A percentile compares a stretch with the other conserved stretches of the same genome.
phyloP scores from a whole-genome alignment of 2,888 invertebrate genomes.

The Spisula solida region DNA sequence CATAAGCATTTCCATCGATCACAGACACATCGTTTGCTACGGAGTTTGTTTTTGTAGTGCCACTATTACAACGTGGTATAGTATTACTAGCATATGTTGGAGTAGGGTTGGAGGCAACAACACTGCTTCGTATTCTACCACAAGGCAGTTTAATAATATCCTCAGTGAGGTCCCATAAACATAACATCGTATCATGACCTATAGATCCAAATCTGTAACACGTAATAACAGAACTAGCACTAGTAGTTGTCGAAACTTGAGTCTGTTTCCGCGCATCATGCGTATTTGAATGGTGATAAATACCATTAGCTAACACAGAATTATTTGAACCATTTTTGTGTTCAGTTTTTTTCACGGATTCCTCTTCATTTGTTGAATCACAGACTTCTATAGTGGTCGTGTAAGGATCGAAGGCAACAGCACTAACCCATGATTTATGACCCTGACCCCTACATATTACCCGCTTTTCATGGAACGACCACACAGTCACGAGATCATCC shows the following conservation, averaged over 20 bases:
- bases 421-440: constrained; percentile 99
- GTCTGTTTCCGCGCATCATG: constrained; percentile 60
- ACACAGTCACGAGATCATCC: constrained; percentile 99
- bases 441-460: constrained; percentile 99
- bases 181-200: constrained; percentile 98
- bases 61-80: constrained; percentile 81
- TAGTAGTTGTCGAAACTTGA: constrained; percentile 59
- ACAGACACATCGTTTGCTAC: constrained; percentile 77
- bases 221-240: constrained; percentile 83
- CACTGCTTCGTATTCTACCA: constrained; percentile 86
- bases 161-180: constrained; percentile 99
- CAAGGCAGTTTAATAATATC: constrained; percentile 94
- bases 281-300: constrained; percentile 62
- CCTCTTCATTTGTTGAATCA: constrained; percentile 87
- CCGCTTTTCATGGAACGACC: constrained; percentile 96
- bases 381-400: constrained; percentile 90
- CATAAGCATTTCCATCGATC: constrained; percentile 81
- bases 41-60: constrained; percentile 81
- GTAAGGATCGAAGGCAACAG: constrained; percentile 93
- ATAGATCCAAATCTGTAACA: constrained; percentile 97
- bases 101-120: constrained; percentile 81
- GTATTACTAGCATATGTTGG: constrained; percentile 66
- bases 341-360: constrained; percentile 58
- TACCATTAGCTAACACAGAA: constrained; percentile 64
- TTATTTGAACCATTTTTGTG: constrained; percentile 50